phyloP scores from a whole-genome alignment of 2,797 vertebrate genomes.

The Tapera naevia region DNA sequence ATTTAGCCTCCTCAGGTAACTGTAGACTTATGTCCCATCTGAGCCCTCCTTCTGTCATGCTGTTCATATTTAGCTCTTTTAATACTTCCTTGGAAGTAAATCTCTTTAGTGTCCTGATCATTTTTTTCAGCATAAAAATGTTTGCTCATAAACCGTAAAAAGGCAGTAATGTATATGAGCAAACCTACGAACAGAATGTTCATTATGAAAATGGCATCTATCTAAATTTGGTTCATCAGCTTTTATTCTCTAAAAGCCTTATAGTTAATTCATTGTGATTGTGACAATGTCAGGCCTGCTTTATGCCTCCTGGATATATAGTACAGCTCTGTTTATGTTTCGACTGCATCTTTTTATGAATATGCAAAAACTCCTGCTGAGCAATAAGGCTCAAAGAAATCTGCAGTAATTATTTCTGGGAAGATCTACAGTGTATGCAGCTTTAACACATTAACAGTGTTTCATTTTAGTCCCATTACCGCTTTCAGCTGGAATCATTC shows the following conservation, averaged over 20 bases:
- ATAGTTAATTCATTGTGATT: conserved; percentile 8
- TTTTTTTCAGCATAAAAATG: conserved; percentile 25
- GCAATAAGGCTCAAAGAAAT: conserved; percentile 31
- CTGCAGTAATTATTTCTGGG: conserved; percentile 39
- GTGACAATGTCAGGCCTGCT: not conserved
- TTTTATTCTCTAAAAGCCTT: conserved; percentile 38
- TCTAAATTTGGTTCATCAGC: conserved; percentile 44
- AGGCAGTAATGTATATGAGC: conserved; percentile 12
- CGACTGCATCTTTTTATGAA: not conserved
- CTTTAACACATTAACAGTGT: not conserved
- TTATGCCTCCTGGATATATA: not conserved
- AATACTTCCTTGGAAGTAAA: conserved; percentile 6
- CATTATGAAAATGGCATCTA: conserved; percentile 19
- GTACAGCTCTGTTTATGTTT: conserved; percentile 6
- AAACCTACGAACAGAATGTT: not conserved
- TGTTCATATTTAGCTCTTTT: not conserved
- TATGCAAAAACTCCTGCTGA: not conserved
- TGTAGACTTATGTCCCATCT: not conserved
- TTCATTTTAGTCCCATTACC: conserved; percentile 25
- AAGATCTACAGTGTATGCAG: conserved; percentile 24
- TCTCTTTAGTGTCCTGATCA: not conserved
- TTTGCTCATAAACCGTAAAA: conserved; percentile 58
- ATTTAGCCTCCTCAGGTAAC: not conserved
- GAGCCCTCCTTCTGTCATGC: not conserved
- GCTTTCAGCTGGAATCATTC: not conserved